These are phyloP conservation scores for Pentamera pediparva DNA, from an alignment of 53 echinoderm and acorn worm genomes.

Conservation along the genomic window DNA sequence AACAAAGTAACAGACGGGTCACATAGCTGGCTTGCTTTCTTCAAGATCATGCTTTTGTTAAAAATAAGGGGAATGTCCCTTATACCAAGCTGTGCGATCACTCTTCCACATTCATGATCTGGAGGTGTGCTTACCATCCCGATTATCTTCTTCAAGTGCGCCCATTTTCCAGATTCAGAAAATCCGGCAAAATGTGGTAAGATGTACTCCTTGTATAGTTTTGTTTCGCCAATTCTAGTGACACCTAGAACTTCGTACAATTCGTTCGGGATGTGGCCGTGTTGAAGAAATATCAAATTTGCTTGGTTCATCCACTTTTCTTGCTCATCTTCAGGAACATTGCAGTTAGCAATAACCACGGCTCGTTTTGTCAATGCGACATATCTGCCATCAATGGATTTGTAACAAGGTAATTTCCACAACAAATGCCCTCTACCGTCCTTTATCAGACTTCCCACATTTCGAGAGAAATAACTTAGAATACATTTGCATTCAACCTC, in stretches of 20 bases:
- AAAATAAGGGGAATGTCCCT: background rate
- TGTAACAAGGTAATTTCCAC: constrained; percentile 10
- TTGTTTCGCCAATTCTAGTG: background rate
- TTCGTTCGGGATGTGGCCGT: background rate
- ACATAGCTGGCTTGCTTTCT: background rate
- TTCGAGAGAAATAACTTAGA: too few species aligned
- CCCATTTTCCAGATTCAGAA: background rate
- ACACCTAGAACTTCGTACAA: background rate
- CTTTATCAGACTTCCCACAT: too few species aligned
- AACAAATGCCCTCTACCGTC: too few species aligned
- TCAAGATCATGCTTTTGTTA: background rate
- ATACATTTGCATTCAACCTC: too few species aligned
- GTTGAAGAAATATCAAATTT: background rate
- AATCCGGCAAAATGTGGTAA: background rate
- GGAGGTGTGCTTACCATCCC: background rate
- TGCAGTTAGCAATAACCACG: background rate
- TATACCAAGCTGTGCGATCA: background rate
- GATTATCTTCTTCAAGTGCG: background rate
- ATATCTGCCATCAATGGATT: background rate
- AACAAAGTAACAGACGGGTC: background rate
- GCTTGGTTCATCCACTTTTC: background rate
- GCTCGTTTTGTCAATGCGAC: background rate
- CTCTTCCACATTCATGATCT: background rate
- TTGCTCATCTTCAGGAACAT: background rate
- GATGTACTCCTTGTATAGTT: constrained; percentile 5